Conservation (phyloP, 1,140 invertebrate species). For the Pseudomyrmex pallidus region DNA sequence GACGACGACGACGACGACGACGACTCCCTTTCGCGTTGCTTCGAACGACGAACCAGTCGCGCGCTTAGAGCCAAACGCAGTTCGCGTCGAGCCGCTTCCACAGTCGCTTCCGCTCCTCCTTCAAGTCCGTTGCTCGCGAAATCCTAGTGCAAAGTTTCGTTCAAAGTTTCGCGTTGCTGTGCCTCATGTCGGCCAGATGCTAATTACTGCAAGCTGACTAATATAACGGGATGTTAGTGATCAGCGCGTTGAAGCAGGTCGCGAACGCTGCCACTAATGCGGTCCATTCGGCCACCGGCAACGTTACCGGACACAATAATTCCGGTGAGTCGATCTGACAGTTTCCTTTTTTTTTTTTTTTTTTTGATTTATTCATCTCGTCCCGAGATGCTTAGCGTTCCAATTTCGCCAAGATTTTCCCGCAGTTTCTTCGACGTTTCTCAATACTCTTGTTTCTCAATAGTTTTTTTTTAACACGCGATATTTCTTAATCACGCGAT, state of each 20-base stretch:
- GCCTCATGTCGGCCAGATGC: constrained; percentile 3
- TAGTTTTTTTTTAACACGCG: neutral
- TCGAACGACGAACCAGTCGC: constrained; percentile 56
- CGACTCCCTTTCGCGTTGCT: constrained; percentile 60
- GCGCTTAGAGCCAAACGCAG: constrained; percentile 50
- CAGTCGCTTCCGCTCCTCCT: neutral
- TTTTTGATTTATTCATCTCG: neutral
- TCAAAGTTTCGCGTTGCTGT: neutral
- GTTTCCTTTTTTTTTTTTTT: neutral
- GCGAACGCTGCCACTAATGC: constrained; percentile 80
- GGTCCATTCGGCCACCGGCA: constrained; percentile 79
- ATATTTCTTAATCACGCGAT: neutral
- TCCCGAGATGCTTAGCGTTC: neutral
- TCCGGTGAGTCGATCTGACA: constrained; percentile 73
- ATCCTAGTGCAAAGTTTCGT: neutral
- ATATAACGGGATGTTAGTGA: constrained; percentile 75
- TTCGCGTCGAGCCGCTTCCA: constrained; percentile 29
- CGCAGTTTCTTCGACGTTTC: neutral
- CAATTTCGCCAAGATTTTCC: neutral
- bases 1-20: neutral
- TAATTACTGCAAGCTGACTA: neutral
- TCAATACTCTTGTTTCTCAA: too few relatives aligned
- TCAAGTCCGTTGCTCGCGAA: neutral
- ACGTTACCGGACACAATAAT: constrained; percentile 70
- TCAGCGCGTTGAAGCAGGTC: constrained; percentile 81